Evolutionary conservation across 2,888 invertebrate species (phyloP), one percentile per base, ranked within the genome.

Genomic region (Melanotus villosus): DNA sequence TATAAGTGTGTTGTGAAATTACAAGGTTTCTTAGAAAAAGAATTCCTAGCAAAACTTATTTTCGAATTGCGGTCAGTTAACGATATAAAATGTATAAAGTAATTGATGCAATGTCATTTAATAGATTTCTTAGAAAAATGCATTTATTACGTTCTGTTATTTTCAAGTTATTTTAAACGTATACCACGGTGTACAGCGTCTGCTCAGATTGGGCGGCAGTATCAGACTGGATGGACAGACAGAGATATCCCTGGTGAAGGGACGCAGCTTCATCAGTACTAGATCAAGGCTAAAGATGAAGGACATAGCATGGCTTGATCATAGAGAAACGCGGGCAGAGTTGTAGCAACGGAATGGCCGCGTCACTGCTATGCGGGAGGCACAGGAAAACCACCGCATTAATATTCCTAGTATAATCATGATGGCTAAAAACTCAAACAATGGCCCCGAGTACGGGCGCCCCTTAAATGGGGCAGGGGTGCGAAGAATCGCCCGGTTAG

Each of bases 331-430:
- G 18, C 41, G 18, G 41, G 41, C 41, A 16, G 41, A 41, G 14
- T 41, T 41, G 41, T 41, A 12, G 5, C 41, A 41, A 41, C 41
- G 41, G 41, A 41, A 41, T 12, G 41, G 41, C 41, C 2, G 41
- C 18, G 18, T 12, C 14, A 41, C 41, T 41, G 41, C 41, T 12
- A 41, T 41, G 41, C 41, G 41, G 41, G 14, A 41, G 41, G 41
- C 41, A 41, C n/a, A 12, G 41, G 41, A 41, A 41, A 41, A 2
- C 41, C 41, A 41, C 41, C 41, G 41, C 41, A 41, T 41, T 41
- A 41, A n/a, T 41, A 41, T 41, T 41, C 41, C 18, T 16, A 41
- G 14, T 41, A 41, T n/a, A 12, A 16, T 16, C 41, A 41, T 41
- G 14, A n/a, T 41, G 41, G 41, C 18, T 16, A 16, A 5, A 41